phyloP scores from a whole-genome alignment of 2,888 invertebrate species.

The Tetanocera ferruginea region DNA sequence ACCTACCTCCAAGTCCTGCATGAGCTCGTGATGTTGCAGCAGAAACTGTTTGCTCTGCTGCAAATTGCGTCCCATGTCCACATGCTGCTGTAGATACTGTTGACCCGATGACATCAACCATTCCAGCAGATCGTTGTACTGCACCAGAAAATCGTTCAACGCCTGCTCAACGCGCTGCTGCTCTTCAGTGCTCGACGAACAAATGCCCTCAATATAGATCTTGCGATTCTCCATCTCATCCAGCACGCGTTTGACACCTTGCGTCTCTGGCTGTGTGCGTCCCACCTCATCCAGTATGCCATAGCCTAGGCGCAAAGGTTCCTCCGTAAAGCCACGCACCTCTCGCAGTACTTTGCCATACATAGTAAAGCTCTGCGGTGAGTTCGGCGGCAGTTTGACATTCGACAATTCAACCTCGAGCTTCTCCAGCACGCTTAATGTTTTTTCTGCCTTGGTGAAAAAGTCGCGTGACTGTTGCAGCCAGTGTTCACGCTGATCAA shows the following conservation, averaged over 20 bases:
- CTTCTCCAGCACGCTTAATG: conserved; percentile 80
- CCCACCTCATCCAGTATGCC: conserved; percentile 78
- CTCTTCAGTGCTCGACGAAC: conserved; percentile 78
- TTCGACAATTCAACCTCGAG: conserved; percentile 80
- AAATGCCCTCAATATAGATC: conserved; percentile 75
- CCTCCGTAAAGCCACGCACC: conserved; percentile 77
- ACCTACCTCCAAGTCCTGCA: conserved; percentile 78
- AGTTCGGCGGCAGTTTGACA: conserved; percentile 75
- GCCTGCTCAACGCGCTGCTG: conserved; percentile 78
- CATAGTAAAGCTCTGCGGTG: conserved; percentile 77
- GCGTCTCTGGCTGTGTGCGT: conserved; percentile 75
- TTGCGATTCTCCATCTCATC: conserved; percentile 83
- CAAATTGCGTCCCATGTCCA: conserved; percentile 80
- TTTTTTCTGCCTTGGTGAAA: conserved; percentile 81
- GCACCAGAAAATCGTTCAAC: conserved; percentile 78
- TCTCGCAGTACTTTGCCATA: conserved; percentile 77
- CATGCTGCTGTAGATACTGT: conserved; percentile 79
- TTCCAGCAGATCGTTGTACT: conserved; percentile 78
- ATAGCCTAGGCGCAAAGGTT: conserved; percentile 80
- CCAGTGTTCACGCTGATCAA: conserved; percentile 79
- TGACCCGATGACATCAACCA: conserved; percentile 83
- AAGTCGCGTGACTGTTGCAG: conserved; percentile 79
- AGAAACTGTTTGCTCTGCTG: conserved; percentile 80
- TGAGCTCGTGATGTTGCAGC: conserved; percentile 79
- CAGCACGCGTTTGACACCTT: conserved; percentile 77